Base-by-base conservation (phyloP, 2,888 invertebrate genomes). In the Marasmarcha lunaedactyla region DNA sequence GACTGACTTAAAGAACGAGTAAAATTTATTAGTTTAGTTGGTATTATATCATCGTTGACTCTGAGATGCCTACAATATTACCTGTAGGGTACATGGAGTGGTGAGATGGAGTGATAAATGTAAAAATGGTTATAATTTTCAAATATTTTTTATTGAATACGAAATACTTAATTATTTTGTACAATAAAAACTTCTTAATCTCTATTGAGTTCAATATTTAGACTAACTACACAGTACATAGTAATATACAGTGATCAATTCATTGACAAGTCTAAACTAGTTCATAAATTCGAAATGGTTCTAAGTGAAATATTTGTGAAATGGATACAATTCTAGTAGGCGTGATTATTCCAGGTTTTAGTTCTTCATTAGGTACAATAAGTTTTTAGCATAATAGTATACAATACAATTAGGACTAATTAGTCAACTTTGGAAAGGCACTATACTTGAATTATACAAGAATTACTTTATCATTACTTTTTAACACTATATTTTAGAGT, bases 371-470 rank as follows among this genome's bases (percentile, higher is more conserved):
- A n/a, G n/a, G n/a, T n/a, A n/a, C n/a, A n/a, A n/a, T n/a, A n/a
- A n/a, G n/a, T 55, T 62, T 59, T 40, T 42, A 42, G 34, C 47
- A 49, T 50, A 48, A 35, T 42, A 49, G 44, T 50, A 46, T 46
- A 49, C 48, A 45, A 20, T 59, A 56, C 52, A 50, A 52, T 57
- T 64, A 69, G 42, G 46, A 44, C 58, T 66, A 65, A 52, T 54
- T 62, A 67, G 47, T 60, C 40, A 42, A 63, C 59, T 48, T 52
- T 67, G 66, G 63, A 78, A 79, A 81, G 79, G 79, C 79, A 79
- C 79, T 77, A 76, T 71, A 55, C 71, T 73, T 76, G 68, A 67
- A 55, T 63, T 64, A 65, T 55, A 49, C 53, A 62, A 63, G 48
- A 49, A 43, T 47, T 46, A 46, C 43, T 40, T 35, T 43, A 42